Conservation (phyloP, 2,797 vertebrate genomes). For the Merluccius polli region DNA sequence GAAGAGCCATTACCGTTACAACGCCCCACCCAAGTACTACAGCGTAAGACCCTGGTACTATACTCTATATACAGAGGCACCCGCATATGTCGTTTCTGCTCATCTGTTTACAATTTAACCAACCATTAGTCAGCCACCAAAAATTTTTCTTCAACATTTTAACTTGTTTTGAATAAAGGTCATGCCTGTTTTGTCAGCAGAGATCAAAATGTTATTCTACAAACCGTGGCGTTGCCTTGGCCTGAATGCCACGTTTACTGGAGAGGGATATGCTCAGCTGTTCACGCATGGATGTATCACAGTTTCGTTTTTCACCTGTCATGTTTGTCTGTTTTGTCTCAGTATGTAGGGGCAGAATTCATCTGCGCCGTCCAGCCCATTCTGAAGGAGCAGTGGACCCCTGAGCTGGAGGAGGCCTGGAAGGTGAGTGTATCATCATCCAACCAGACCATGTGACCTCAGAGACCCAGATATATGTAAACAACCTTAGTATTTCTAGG, state of each 20-base stretch:
- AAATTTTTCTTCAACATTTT: neutral
- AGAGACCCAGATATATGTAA: neutral
- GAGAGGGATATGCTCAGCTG: neutral
- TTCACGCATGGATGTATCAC: neutral
- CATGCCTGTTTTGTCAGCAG: neutral
- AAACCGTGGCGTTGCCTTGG: neutral
- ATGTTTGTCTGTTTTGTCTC: slow-evolving; percentile 34
- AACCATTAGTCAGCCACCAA: neutral
- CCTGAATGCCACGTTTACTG: neutral
- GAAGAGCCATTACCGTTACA: slow-evolving; percentile 77
- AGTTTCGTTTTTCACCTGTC: neutral
- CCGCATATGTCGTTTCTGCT: neutral
- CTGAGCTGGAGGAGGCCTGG: slow-evolving; percentile 75
- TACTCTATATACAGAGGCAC: neutral
- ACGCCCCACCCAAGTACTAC: slow-evolving; percentile 77
- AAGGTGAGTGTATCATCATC: slow-evolving; percentile 57
- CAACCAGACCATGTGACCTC: neutral
- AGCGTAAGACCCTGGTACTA: slow-evolving; percentile 56
- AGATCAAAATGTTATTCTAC: neutral
- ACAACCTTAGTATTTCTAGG: neutral
- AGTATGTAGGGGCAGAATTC: slow-evolving; percentile 79
- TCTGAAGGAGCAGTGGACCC: slow-evolving; percentile 74
- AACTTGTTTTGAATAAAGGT: neutral
- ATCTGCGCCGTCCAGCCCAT: slow-evolving; percentile 75
- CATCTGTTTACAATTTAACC: neutral